Percentiles rank a stretch among this genome's conserved stretches.
These are phyloP conservation scores for Paraplagusia blochii DNA, from an alignment of 2,113 vertebrate species.

Conservation along the genomic window DNA sequence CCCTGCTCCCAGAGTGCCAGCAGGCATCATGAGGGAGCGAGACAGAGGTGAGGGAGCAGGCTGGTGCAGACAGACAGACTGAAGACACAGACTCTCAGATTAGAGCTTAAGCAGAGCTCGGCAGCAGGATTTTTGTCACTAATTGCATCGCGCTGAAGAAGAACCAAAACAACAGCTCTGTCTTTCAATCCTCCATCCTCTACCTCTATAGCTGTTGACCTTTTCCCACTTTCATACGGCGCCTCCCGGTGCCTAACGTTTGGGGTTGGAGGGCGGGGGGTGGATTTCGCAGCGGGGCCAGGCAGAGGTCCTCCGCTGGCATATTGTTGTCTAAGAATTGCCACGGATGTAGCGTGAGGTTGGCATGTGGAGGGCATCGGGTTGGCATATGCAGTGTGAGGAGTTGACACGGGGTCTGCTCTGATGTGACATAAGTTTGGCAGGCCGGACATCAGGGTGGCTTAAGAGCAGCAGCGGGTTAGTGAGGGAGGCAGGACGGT, in stretches of 20 bases:
- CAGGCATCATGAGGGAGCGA: conserved; percentile 73
- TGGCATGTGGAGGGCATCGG: conserved; percentile 62
- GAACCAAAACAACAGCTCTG: conserved; percentile 55
- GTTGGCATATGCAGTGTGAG: conserved; percentile 61
- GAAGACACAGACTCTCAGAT: conserved; percentile 60
- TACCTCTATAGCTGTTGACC: conserved; percentile 51
- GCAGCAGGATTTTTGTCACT: conserved; percentile 56
- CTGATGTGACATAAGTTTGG: conserved; percentile 71
- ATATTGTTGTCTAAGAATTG: conserved; percentile 56
- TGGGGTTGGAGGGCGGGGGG: background rate
- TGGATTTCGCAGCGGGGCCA: conserved; percentile 25
- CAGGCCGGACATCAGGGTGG: conserved; percentile 64
- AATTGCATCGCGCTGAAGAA: conserved; percentile 69
- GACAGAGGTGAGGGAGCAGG: conserved; percentile 61
- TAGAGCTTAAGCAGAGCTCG: conserved; percentile 54
- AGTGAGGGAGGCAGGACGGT: conserved; percentile 46
- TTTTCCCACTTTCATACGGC: conserved; percentile 44
- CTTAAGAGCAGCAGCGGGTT: conserved; percentile 60
- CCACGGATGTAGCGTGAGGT: conserved; percentile 62
- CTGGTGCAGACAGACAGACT: conserved; percentile 47
- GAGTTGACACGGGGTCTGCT: conserved; percentile 60
- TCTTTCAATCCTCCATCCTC: conserved; percentile 53
- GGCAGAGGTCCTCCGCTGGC: conserved; percentile 50
- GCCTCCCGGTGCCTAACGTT: conserved; percentile 4
- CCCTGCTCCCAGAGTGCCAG: conserved; percentile 75